phyloP scores from a whole-genome alignment of 2,888 invertebrate species.

The Alsophila aescularia region DNA sequence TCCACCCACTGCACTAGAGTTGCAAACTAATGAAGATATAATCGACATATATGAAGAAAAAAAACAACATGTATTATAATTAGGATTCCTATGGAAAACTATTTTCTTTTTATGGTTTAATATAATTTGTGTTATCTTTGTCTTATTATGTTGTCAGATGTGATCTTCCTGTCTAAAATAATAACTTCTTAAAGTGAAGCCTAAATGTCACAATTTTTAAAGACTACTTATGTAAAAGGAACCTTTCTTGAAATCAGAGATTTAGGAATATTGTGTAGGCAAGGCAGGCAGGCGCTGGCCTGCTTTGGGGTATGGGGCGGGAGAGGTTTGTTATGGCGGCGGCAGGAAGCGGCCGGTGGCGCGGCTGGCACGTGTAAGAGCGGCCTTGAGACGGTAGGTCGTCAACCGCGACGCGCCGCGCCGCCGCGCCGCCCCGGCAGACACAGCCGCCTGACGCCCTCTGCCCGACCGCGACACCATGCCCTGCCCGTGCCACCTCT shows the following conservation, averaged over 20 bases:
- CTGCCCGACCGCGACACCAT: constrained; percentile 57
- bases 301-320: constrained; percentile 59
- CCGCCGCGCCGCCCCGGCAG: constrained; percentile 47
- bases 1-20: too few relatives aligned
- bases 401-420: constrained; percentile 69
- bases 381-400: constrained; percentile 81
- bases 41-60: too few relatives aligned
- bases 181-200: constrained; percentile 3
- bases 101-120: too few relatives aligned
- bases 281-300: constrained; percentile 32
- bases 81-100: too few relatives aligned
- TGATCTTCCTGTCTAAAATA: too few relatives aligned
- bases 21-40: too few relatives aligned
- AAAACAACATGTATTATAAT: too few relatives aligned
- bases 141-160: too few relatives aligned
- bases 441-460: constrained; percentile 63
- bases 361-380: constrained; percentile 78
- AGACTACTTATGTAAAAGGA: constrained; percentile 15
- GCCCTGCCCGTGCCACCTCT: constrained; percentile 60
- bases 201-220: constrained; percentile 13
- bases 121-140: too few relatives aligned
- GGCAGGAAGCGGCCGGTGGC: constrained; percentile 78
- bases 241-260: constrained; percentile 40
- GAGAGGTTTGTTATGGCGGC: constrained; percentile 80
- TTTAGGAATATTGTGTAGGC: constrained; percentile 39